Percentiles rank a stretch among this genome's conserved stretches.
phyloP scores from a whole-genome alignment of 2,888 invertebrate species.

The Cryptocheilus praepositus region DNA sequence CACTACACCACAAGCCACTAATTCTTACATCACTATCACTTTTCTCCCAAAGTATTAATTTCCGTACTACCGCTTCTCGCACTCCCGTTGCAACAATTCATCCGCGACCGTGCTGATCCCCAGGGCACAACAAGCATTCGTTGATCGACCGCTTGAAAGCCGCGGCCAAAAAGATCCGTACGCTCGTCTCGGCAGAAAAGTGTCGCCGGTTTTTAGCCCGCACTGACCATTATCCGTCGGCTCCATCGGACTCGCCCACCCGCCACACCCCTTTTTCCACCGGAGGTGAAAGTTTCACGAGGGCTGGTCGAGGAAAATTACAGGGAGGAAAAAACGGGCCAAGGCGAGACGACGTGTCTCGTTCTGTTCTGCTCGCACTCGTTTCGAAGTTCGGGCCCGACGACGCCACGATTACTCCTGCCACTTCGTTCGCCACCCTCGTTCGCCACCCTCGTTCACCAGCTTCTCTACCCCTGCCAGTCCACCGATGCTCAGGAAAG shows the following conservation, averaged over 20 bases:
- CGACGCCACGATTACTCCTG: slow-evolving; percentile 45
- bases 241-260: slow-evolving; percentile 7
- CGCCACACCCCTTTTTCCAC: slow-evolving; percentile 9
- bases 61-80: too few species aligned
- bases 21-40: too few species aligned
- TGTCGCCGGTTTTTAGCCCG: too few species aligned
- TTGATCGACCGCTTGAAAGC: too few species aligned
- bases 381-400: slow-evolving; percentile 39
- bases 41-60: too few species aligned
- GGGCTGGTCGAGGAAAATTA: slow-evolving; percentile 48
- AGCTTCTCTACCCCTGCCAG: slow-evolving; percentile 3
- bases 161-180: too few species aligned
- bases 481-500: slow-evolving; percentile 3
- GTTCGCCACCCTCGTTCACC: slow-evolving; percentile 11
- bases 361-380: slow-evolving; percentile 15
- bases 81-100: too few species aligned
- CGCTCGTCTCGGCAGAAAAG: too few species aligned
- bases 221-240: slow-evolving; percentile 22
- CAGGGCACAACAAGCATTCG: too few species aligned
- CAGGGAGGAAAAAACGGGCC: slow-evolving; percentile 16
- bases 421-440: slow-evolving; percentile 8
- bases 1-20: too few species aligned
- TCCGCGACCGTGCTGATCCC: too few species aligned
- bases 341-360: slow-evolving; percentile 27
- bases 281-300: slow-evolving; percentile 48